Evolutionary conservation across 2,888 invertebrate species (phyloP).

Genomic region (Caenorhabditis japonica): DNA sequence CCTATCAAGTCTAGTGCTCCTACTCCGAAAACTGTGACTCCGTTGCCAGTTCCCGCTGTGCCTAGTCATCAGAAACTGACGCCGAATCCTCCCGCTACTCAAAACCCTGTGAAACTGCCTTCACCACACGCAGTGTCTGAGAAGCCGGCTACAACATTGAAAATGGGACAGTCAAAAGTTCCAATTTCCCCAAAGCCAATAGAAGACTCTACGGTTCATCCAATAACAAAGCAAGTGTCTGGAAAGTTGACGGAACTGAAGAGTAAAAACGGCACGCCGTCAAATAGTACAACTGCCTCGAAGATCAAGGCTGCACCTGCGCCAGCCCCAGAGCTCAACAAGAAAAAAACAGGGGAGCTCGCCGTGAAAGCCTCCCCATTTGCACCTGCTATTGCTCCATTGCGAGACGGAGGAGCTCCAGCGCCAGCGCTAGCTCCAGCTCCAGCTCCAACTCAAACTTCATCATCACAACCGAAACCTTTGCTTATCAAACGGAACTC

Average conservation of each 20-base stretch:
- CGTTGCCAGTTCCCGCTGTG: slow-evolving; percentile 14
- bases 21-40: slow-evolving; percentile 39
- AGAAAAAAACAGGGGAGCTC: slow-evolving; percentile 2
- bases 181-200: not conserved
- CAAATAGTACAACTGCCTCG: not conserved
- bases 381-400: slow-evolving; percentile 27
- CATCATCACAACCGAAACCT: slow-evolving; percentile 36
- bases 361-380: slow-evolving; percentile 29
- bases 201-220: not conserved
- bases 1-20: slow-evolving; percentile 44
- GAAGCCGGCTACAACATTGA: not conserved
- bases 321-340: slow-evolving; percentile 5
- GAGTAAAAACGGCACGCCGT: slow-evolving; percentile 30
- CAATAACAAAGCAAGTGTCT: slow-evolving; percentile 54
- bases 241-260: slow-evolving; percentile 63
- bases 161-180: not conserved
- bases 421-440: slow-evolving; percentile 31
- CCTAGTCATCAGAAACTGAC: slow-evolving; percentile 38
- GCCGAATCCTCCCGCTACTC: slow-evolving; percentile 38
- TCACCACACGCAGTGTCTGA: slow-evolving; percentile 37
- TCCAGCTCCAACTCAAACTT: slow-evolving; percentile 19
- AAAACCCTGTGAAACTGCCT: slow-evolving; percentile 42
- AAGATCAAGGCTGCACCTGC: slow-evolving; percentile 37
- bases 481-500: slow-evolving; percentile 34
- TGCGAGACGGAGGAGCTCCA: slow-evolving; percentile 28